These are phyloP conservation scores for Lytechinus variegatus DNA, from an alignment of 35 echinoderm and acorn worm species.

Conservation along the genomic window DNA sequence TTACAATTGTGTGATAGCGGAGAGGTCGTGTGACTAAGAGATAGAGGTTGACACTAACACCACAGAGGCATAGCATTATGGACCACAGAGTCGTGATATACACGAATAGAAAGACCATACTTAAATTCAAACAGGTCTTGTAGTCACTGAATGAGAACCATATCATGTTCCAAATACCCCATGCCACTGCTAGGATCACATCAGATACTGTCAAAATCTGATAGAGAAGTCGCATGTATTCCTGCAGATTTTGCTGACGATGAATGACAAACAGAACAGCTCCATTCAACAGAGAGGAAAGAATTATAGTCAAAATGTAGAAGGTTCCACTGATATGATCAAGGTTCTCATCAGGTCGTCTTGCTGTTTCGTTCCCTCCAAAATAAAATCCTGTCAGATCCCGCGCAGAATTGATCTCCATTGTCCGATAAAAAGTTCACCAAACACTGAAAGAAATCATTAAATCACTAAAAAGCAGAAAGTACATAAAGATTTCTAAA, in stretches of 20 bases:
- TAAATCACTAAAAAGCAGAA: no score
- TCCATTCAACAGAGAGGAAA: not conserved
- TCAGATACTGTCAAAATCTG: not conserved
- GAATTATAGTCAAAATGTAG: not conserved
- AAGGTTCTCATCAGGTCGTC: no score
- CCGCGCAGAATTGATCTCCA: no score
- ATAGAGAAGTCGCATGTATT: not conserved
- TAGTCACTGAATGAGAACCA: not conserved
- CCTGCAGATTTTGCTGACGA: not conserved
- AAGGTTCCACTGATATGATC: not conserved
- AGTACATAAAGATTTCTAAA: no score
- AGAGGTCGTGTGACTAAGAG: not conserved
- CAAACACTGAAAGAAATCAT: no score
- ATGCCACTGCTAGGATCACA: not conserved
- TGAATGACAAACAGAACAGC: not conserved
- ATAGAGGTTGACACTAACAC: not conserved
- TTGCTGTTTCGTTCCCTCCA: no score
- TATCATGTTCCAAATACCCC: not conserved
- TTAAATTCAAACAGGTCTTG: not conserved
- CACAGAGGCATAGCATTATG: not conserved
- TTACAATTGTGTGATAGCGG: conserved; percentile 24
- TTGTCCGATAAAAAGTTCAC: no score
- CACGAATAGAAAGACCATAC: not conserved
- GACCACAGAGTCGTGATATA: not conserved
- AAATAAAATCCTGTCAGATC: no score